Evolutionary conservation across 2,888 invertebrate species (phyloP), one percentile per base, ranked within the genome.

Genomic region (Thysanoteuthis rhombus): DNA sequence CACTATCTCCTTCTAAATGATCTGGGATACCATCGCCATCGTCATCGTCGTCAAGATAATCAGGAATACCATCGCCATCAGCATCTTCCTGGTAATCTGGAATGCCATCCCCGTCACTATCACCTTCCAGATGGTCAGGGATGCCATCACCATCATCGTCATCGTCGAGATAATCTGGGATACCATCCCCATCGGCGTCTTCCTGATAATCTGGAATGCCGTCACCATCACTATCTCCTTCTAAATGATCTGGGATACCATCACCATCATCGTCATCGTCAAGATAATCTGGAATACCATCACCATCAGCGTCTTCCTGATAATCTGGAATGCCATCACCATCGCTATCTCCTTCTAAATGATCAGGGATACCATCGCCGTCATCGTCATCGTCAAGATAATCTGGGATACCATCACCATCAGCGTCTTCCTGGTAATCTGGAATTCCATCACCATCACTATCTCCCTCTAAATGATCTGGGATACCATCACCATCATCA

Each of bases 1-100:
- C 95, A 90, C 94, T 95, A 94, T 96, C 96, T 42, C 95, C 94
- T 91, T 96, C 96, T 16, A 95, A 40, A 94, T 95, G 89, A 94
- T 96, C 96, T 19, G 96, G 96, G 47, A 96, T 96, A 19, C 96
- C 96, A 94, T 96, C 96, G 42, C 95, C 95, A 92, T 95, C 94
- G 12, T 95, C 95, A 94, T 96, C 95, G 45, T 95, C 94, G 75
- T 96, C 96, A 16, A 95, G 91, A 92, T 95, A 93, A 75, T 95
- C 95, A 36, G 95, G 96, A 90, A 96, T 95, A 0, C 96, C 96
- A 93, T 96, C 96, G 38, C 95, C 95, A 93, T 96, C 96, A 42
- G 94, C 93, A 93, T 96, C 96, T 92, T 96, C 96, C 16, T 94
- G 93, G 93, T 95, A 40, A 94, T 96, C 96, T 6, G 96, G 96